Evolutionary conservation across 2,113 vertebrate species (phyloP).

Genomic region (Myotis brandtii): DNA sequence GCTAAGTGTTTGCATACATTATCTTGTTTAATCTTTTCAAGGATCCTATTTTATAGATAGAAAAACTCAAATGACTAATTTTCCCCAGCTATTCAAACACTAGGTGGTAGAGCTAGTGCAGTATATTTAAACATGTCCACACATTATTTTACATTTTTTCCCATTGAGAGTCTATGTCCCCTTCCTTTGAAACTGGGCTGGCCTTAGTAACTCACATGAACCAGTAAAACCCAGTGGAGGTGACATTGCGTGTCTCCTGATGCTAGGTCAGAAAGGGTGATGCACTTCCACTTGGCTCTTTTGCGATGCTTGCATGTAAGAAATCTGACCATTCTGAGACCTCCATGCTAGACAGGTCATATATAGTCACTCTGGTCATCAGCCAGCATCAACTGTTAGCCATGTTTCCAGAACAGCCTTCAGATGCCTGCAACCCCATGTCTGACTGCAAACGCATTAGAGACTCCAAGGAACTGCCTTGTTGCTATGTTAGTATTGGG

Average conservation of each 20-base stretch:
- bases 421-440: not conserved
- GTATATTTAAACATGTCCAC: not conserved
- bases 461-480: not conserved
- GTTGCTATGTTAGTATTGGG: not conserved
- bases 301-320: not conserved
- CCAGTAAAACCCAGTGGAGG: not conserved
- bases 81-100: not conserved
- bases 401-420: not conserved
- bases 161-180: not conserved
- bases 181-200: not conserved
- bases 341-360: not conserved
- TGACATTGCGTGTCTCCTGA: not conserved
- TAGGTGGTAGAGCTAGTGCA: not conserved
- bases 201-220: not conserved
- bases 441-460: not conserved
- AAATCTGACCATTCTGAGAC: not conserved
- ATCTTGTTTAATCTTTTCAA: conserved; percentile 23
- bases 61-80: conserved; percentile 24
- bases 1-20: conserved; percentile 8
- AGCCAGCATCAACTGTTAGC: not conserved
- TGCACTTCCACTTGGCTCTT: not conserved
- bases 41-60: conserved; percentile 5
- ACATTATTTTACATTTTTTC: conserved; percentile 15
- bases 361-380: not conserved
- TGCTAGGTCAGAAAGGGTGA: not conserved